Evolutionary conservation across 2,888 invertebrate species (phyloP).

Genomic region (Melieria omissa): DNA sequence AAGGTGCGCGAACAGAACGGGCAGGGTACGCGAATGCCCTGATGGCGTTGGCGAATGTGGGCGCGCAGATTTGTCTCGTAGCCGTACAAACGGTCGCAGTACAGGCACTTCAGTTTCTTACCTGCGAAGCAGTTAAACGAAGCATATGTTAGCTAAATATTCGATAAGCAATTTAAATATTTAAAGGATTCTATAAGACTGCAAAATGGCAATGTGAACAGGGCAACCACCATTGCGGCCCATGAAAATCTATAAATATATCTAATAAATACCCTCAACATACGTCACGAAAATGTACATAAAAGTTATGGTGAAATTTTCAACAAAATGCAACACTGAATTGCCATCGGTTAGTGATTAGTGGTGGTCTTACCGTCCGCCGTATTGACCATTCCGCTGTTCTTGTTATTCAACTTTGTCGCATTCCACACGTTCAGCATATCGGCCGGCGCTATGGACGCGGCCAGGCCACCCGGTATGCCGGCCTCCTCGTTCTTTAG

Average conservation of each 20-base stretch:
- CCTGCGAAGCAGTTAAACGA: constrained; percentile 68
- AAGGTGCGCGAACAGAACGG: constrained; percentile 91
- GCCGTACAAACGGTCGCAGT: constrained; percentile 91
- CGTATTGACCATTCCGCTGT: constrained; percentile 82
- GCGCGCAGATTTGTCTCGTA: constrained; percentile 93
- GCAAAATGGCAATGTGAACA: not conserved
- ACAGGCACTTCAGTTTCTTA: constrained; percentile 91
- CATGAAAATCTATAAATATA: not conserved
- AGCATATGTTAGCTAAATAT: constrained; percentile 15
- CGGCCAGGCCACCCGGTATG: constrained; percentile 63
- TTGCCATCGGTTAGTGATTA: not conserved
- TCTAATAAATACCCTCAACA: not conserved
- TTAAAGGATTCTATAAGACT: not conserved
- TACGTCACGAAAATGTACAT: too few species aligned
- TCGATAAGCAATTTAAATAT: constrained; percentile 17
- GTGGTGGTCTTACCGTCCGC: constrained; percentile 76
- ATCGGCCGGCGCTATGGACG: constrained; percentile 69
- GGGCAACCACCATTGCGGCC: not conserved
- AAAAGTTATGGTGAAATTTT: too few species aligned
- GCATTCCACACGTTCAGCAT: constrained; percentile 73
- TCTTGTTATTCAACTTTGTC: constrained; percentile 75
- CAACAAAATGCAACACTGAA: too few species aligned
- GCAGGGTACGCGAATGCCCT: constrained; percentile 91
- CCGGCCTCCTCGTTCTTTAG: constrained; percentile 62
- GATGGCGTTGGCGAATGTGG: constrained; percentile 90